These are phyloP conservation scores for Drosophila kokeensis DNA, from an alignment of 2,888 invertebrate species.

Conservation along the genomic window DNA sequence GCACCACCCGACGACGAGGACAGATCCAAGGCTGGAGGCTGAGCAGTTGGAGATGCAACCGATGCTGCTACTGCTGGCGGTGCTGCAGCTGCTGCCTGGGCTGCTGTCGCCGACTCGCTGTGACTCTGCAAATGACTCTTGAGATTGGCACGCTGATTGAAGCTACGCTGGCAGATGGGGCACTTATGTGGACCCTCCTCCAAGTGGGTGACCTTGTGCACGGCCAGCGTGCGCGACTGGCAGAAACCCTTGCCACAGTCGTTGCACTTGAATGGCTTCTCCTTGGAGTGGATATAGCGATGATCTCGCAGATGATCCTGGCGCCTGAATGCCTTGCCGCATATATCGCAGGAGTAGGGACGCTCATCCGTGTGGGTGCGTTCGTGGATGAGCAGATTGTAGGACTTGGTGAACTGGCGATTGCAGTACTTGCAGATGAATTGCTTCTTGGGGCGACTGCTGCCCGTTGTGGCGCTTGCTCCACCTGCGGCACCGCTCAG, in stretches of 20 bases:
- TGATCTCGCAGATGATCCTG: slow-evolving; percentile 97
- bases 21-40: slow-evolving; percentile 86
- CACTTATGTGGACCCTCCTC: slow-evolving; percentile 97
- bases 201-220: slow-evolving; percentile 97
- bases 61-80: slow-evolving; percentile 58
- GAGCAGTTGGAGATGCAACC: slow-evolving; percentile 59
- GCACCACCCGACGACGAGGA: slow-evolving; percentile 86
- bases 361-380: slow-evolving; percentile 98
- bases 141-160: slow-evolving; percentile 96
- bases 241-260: slow-evolving; percentile 99
- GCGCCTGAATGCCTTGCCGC: slow-evolving; percentile 97
- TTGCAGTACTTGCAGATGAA: slow-evolving; percentile 99
- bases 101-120: slow-evolving; percentile 84
- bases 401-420: slow-evolving; percentile 98
- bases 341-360: slow-evolving; percentile 98
- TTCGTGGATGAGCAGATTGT: slow-evolving; percentile 98
- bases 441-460: slow-evolving; percentile 91
- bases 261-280: slow-evolving; percentile 98
- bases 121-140: slow-evolving; percentile 96
- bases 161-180: slow-evolving; percentile 93
- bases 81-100: slow-evolving; percentile 23
- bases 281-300: slow-evolving; percentile 98
- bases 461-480: slow-evolving; percentile 83
- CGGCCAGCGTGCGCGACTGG: slow-evolving; percentile 97
- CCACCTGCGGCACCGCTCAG: slow-evolving; percentile 84